These are phyloP conservation scores for Trochalopteron elliotii DNA, from an alignment of 2,113 vertebrate genomes.

Conservation along the genomic window DNA sequence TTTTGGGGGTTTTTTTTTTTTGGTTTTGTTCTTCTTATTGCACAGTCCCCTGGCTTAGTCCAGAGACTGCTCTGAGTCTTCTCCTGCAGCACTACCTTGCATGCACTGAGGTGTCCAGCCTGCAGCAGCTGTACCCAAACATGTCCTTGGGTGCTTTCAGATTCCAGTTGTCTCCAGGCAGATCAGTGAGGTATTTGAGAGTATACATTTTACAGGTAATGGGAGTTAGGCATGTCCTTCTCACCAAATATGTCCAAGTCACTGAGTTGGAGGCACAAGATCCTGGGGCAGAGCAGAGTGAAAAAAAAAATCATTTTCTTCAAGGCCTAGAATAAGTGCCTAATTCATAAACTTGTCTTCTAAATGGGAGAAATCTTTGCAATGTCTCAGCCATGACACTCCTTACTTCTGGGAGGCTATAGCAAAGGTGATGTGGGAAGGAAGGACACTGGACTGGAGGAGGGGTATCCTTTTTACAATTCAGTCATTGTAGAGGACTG, in stretches of 20 bases:
- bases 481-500: not conserved
- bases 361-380: not conserved
- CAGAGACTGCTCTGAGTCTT: not conserved
- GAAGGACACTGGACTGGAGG: not conserved
- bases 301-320: not conserved
- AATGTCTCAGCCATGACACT: not conserved
- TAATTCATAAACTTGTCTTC: not conserved
- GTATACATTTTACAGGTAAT: not conserved
- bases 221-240: not conserved
- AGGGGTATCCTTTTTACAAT: not conserved
- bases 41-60: not conserved
- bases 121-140: not conserved
- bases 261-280: not conserved
- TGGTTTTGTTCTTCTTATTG: not conserved
- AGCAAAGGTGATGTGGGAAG: not conserved
- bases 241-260: not conserved
- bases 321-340: not conserved
- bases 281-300: not conserved
- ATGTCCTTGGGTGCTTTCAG: not conserved
- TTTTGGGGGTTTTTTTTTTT: not conserved
- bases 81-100: not conserved
- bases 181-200: not conserved
- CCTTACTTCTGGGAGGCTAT: not conserved
- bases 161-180: not conserved
- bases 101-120: not conserved